Evolutionary conservation across 2,797 vertebrate genomes (phyloP), one percentile per base, ranked within the genome.

Genomic region (Myotis planiceps): DNA sequence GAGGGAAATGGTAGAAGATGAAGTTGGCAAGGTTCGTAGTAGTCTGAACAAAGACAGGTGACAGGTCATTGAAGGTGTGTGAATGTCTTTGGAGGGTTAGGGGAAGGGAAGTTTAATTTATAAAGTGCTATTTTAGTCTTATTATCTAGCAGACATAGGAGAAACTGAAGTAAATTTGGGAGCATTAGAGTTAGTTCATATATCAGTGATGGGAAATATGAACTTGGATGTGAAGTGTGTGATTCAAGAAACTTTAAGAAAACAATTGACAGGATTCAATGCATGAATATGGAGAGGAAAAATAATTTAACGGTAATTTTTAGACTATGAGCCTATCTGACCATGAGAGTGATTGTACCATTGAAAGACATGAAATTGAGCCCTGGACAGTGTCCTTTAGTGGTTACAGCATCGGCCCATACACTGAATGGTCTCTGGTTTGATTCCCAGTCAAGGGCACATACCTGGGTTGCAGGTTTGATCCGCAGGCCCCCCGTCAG

Each of bases 1-100:
- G 42, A 85, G 47, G 18, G n/a, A 60, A 81, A 81, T 75, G n/a
- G 21, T 89, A 84, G 72, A 93, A 72, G 65, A 87, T 92, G 45
- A 63, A 65, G 21, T 89, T 93, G 84, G 6, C 45, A 80, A 32
- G 47, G 8, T 83, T 94, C 49, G 1, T 94, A 71, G n/a, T 63
- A 78, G 32, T 92, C 51, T 91, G 32, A 92, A 7, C 10, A 84
- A 68, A 47, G 65, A 63, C 32, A 63, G 42, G 21, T 87, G 76
- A 71, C 32, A 72, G 32, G 10, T 66, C 37, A 55, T n/a, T 47
- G 29, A 80, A 90, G 51, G 45, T 9, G 8, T 58, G n/a, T 72
- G 37, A 90, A 37, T 75, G 5, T 88, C 53, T 45, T 83, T 53
- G 55, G 16, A 92, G 6, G 13, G 7, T 13, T 27, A 53, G 47